A percentile compares a stretch with the other conserved stretches of the same genome.
phyloP scores from a whole-genome alignment of 2,888 invertebrate species.

The Heterodera filipjevi region DNA sequence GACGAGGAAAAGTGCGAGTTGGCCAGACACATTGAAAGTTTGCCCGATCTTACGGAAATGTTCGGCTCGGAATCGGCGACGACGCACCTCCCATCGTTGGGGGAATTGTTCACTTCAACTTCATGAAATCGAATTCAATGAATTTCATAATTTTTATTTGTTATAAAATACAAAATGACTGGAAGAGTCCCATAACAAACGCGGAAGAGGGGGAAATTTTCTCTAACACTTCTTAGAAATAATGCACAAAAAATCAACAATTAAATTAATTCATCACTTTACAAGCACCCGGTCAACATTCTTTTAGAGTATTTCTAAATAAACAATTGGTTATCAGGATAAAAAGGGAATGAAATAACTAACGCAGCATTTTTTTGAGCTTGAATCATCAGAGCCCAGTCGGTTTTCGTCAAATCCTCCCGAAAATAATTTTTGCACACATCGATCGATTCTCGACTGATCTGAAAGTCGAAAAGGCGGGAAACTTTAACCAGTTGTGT shows the following conservation, averaged over 20 bases:
- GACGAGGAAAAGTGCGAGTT: slow-evolving; percentile 36
- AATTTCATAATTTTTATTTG: neutral
- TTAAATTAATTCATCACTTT: neutral
- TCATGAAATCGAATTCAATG: neutral
- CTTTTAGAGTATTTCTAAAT: neutral
- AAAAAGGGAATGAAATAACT: too few relatives aligned
- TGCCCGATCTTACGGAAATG: slow-evolving; percentile 35
- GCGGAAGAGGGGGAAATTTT: neutral
- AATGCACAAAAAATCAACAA: slow-evolving; percentile 12
- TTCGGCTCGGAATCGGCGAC: neutral
- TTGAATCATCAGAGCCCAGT: slow-evolving; percentile 99
- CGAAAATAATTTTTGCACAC: slow-evolving; percentile 99
- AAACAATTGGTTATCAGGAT: too few relatives aligned
- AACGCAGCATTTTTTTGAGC: slow-evolving; percentile 85
- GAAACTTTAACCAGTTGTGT: too few relatives aligned
- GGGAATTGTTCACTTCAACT: slow-evolving; percentile 33
- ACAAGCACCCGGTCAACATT: neutral
- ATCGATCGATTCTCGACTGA: slow-evolving; percentile 95
- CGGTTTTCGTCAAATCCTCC: slow-evolving; percentile 89
- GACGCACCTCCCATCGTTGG: slow-evolving; percentile 28
- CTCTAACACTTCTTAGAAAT: too few relatives aligned
- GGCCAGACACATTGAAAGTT: slow-evolving; percentile 35
- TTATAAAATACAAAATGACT: slow-evolving; percentile 2
- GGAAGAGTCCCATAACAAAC: neutral
- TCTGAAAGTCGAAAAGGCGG: slow-evolving; percentile 76